Conservation (phyloP, 2,888 invertebrate genomes). For the Bellardia bayeri region DNA sequence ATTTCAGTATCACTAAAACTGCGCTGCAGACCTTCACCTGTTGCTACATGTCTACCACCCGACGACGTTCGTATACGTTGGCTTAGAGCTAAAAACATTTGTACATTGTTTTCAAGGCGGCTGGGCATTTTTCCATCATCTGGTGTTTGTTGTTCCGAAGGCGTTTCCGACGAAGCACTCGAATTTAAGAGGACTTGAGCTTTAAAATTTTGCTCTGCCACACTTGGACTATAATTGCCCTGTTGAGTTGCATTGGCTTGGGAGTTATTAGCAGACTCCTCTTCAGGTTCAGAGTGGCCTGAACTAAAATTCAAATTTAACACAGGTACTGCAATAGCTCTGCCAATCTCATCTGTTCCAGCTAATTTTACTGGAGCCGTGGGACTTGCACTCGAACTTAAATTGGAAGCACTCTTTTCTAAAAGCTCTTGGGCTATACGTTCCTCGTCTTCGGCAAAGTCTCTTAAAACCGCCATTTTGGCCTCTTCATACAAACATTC, state of each 20-base stretch:
- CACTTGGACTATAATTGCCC: conserved; percentile 76
- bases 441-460: conserved; percentile 77
- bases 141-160: conserved; percentile 21
- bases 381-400: conserved; percentile 57
- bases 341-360: not conserved
- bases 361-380: not conserved
- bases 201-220: conserved; percentile 75
- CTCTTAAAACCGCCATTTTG: conserved; percentile 79
- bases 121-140: conserved; percentile 26
- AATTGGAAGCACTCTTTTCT: conserved; percentile 73
- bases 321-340: conserved; percentile 74
- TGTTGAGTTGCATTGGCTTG: conserved; percentile 57
- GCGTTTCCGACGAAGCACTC: conserved; percentile 51
- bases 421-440: conserved; percentile 76
- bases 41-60: not conserved
- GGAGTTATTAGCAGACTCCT: conserved; percentile 62
- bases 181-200: conserved; percentile 52
- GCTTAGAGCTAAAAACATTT: conserved; percentile 74
- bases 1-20: conserved; percentile 76
- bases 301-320: conserved; percentile 79
- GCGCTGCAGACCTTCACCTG: conserved; percentile 65
- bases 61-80: conserved; percentile 57
- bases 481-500: conserved; percentile 84
- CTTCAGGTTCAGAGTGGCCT: conserved; percentile 76
- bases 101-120: conserved; percentile 73